phyloP scores from a whole-genome alignment of 2,113 vertebrate species.

The Canis aureus region DNA sequence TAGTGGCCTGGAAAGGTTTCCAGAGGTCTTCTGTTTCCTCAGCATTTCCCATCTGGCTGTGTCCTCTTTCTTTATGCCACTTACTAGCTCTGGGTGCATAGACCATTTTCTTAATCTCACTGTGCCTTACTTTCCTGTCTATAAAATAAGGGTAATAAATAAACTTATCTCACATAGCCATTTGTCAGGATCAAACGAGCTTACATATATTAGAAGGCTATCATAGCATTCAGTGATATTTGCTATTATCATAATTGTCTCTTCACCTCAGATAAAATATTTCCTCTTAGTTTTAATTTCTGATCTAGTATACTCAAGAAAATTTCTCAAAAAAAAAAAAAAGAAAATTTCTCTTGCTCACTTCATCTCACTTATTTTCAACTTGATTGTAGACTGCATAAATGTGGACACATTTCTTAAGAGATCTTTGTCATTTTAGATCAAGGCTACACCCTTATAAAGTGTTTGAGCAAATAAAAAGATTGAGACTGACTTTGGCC shows the following conservation, averaged over 20 bases:
- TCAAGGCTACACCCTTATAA: not conserved
- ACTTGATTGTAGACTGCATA: not conserved
- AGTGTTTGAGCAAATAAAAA: not conserved
- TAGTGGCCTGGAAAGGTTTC: not conserved
- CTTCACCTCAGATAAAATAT: not conserved
- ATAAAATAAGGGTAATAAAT: not conserved
- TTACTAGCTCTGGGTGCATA: not conserved
- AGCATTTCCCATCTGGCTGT: not conserved
- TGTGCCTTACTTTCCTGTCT: not conserved
- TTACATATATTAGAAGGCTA: not conserved
- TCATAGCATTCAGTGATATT: not conserved
- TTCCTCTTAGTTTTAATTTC: not conserved
- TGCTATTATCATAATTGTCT: not conserved
- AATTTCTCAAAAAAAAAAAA: not conserved
- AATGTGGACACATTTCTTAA: not conserved
- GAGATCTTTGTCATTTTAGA: not conserved
- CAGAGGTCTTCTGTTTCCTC: not conserved
- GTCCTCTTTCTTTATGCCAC: not conserved
- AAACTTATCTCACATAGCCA: not conserved
- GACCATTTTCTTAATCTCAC: not conserved
- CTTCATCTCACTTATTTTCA: not conserved
- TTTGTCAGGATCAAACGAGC: not conserved
- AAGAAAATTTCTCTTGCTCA: not conserved
- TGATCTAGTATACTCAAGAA: conserved; percentile 4
- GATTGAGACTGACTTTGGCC: not conserved